These are phyloP conservation scores for Yasuhikotakia modesta DNA, from an alignment of 2,797 vertebrate species.

Conservation along the genomic window DNA sequence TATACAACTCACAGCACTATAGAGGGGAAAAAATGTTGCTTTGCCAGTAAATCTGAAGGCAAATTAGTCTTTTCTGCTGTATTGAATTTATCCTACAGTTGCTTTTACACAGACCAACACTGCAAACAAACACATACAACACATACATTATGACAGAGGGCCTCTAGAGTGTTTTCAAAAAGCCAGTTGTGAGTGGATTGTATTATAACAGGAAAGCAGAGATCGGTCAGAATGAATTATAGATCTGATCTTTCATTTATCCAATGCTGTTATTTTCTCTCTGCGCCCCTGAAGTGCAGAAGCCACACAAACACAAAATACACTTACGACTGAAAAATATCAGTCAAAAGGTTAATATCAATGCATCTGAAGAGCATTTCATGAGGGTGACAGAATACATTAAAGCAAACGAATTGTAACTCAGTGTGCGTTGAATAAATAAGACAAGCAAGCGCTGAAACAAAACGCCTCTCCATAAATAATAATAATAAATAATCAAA, in stretches of 20 bases:
- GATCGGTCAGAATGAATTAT: constrained; percentile 21
- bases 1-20: background rate
- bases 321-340: too few relatives aligned
- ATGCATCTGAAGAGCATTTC: too few relatives aligned
- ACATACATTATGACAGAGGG: background rate
- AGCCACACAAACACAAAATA: too few relatives aligned
- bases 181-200: background rate
- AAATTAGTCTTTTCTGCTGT: constrained; percentile 7
- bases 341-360: too few relatives aligned
- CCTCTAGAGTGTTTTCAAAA: constrained; percentile 9
- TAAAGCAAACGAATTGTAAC: too few relatives aligned
- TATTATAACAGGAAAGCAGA: background rate
- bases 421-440: too few relatives aligned
- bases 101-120: background rate
- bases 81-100: background rate
- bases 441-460: too few relatives aligned
- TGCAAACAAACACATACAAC: background rate
- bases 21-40: constrained; percentile 3
- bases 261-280: too few relatives aligned
- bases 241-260: constrained; percentile 7
- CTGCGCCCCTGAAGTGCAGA: too few relatives aligned
- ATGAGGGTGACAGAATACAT: too few relatives aligned
- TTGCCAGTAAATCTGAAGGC: background rate
- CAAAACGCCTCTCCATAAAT: background rate
- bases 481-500: background rate